phyloP scores from a whole-genome alignment of 2,888 invertebrate species.

The Rhopalosiphum nymphaeae region DNA sequence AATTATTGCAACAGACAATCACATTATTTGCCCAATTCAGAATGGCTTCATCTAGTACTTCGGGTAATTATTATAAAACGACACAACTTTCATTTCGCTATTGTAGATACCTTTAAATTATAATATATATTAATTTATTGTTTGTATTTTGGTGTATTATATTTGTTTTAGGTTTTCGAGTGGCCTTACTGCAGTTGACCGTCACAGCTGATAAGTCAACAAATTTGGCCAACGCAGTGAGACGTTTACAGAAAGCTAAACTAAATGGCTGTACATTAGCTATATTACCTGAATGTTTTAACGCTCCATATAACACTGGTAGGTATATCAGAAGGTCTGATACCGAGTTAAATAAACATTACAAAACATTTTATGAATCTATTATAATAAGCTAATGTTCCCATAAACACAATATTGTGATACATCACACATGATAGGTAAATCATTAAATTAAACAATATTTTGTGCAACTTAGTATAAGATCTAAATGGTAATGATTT shows the following conservation, averaged over 20 bases:
- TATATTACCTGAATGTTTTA: conserved; percentile 89
- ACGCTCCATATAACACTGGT: conserved; percentile 92
- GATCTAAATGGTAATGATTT: background rate
- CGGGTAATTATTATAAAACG: background rate
- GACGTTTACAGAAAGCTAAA: conserved; percentile 80
- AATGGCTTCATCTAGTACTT: conserved; percentile 18
- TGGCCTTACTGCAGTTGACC: conserved; percentile 87
- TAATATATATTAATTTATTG: background rate
- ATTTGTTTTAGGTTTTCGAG: conserved; percentile 73
- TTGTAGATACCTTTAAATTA: too few relatives aligned
- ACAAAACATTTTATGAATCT: background rate
- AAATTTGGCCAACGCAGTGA: conserved; percentile 82
- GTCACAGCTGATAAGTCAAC: conserved; percentile 81
- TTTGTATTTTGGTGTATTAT: background rate
- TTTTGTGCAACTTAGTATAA: background rate
- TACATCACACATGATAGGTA: background rate
- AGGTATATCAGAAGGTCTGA: conserved; percentile 67
- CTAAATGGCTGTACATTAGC: conserved; percentile 76
- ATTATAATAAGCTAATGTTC: background rate
- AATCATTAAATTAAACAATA: background rate
- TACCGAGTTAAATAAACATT: background rate
- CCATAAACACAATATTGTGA: background rate
- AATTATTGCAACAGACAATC: conserved; percentile 27
- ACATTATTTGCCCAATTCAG: background rate
- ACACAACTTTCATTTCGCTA: background rate